Evolutionary conservation across 2,113 vertebrate species (phyloP).

Genomic region (Pterocles burchelli): DNA sequence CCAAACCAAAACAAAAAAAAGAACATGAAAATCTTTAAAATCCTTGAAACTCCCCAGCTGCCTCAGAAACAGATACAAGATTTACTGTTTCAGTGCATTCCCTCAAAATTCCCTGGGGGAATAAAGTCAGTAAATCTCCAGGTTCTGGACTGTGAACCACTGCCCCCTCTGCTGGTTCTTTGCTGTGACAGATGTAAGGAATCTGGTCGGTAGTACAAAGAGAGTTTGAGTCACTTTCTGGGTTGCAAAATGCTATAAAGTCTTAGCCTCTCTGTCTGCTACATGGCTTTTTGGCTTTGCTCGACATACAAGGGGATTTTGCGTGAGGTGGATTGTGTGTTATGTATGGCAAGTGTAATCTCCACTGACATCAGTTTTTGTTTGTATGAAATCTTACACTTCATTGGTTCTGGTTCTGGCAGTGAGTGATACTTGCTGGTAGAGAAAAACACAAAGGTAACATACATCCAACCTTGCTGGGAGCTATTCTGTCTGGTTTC

Average conservation of each 20-base stretch:
- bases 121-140: neutral
- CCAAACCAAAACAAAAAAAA: neutral
- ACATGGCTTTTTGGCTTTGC: neutral
- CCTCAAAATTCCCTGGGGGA: neutral
- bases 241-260: neutral
- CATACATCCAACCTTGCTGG: neutral
- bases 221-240: neutral
- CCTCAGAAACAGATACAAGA: neutral
- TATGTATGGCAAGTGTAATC: no score
- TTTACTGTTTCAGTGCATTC: neutral
- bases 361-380: neutral
- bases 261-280: neutral
- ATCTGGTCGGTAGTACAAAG: neutral
- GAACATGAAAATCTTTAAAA: neutral
- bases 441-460: neutral
- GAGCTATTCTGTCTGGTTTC: neutral
- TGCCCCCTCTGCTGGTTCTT: neutral
- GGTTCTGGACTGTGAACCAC: neutral
- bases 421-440: neutral
- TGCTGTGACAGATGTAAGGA: neutral
- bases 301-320: neutral
- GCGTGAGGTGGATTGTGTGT: neutral
- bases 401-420: neutral
- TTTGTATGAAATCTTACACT: neutral
- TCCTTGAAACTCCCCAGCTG: neutral